A percentile compares a stretch with the other conserved stretches of the same genome.
Conservation (phyloP, 1,140 invertebrate genomes). For the Heliconius melpomene region DNA sequence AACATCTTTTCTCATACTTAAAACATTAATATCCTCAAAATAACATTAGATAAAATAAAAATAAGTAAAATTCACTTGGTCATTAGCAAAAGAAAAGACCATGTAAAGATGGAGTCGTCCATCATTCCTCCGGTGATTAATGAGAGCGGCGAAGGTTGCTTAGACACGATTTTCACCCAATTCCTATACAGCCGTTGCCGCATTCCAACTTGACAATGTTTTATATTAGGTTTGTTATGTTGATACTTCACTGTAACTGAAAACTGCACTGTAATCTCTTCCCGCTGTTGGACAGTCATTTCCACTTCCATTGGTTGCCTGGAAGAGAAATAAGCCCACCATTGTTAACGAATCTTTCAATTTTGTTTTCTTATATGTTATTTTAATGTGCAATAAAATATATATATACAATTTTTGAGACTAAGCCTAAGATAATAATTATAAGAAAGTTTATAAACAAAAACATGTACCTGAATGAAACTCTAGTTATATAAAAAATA, state of each 20-base stretch:
- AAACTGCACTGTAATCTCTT: no score
- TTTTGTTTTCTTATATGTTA: no score
- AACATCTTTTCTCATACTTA: no score
- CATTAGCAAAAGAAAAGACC: not conserved
- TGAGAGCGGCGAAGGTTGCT: slow-evolving; percentile 4
- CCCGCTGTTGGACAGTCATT: no score
- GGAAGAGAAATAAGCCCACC: no score
- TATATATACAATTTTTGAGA: not conserved
- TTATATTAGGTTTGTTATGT: not conserved
- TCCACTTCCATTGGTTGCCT: no score
- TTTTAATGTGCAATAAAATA: no score
- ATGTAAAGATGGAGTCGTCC: slow-evolving; percentile 1
- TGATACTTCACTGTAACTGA: not conserved
- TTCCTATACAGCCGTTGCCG: not conserved
- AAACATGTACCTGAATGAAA: not conserved
- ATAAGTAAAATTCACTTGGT: slow-evolving; percentile 10
- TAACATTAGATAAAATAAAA: not conserved
- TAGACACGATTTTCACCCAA: not conserved
- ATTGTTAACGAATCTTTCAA: no score
- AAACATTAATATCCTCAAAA: not conserved
- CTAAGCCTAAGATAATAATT: not conserved
- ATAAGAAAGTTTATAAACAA: not conserved
- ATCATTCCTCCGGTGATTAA: slow-evolving; percentile 11
- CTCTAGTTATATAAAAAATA: no score
- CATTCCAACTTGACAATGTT: not conserved